phyloP scores from a whole-genome alignment of 2,888 invertebrate genomes.

The Carabus problematicus region DNA sequence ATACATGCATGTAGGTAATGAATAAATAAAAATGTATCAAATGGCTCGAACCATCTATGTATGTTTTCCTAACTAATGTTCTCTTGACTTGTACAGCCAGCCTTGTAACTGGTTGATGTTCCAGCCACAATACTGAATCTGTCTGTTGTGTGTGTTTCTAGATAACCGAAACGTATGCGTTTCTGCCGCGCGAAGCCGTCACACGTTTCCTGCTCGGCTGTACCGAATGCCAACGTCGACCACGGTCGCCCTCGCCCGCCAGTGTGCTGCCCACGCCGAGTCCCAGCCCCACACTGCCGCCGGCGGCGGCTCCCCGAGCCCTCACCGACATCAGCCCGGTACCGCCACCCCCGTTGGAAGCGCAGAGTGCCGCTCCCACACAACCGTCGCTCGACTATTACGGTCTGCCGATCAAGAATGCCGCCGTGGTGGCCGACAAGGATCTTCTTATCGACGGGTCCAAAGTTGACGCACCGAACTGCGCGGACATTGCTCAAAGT shows the following conservation, averaged over 20 bases:
- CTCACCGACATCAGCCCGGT: constrained; percentile 47
- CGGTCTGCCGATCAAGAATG: constrained; percentile 25
- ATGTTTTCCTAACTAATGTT: no score
- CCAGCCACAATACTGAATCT: neutral
- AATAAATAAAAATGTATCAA: no score
- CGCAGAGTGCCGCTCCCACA: constrained; percentile 18
- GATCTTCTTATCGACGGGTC: constrained; percentile 48
- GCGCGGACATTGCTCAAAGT: constrained; percentile 49
- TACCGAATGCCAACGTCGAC: constrained; percentile 87
- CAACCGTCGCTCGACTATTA: constrained; percentile 42
- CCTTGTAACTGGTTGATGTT: neutral
- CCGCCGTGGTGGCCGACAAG: constrained; percentile 46
- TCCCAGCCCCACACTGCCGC: constrained; percentile 55
- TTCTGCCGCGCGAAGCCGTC: constrained; percentile 94
- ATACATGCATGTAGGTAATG: no score
- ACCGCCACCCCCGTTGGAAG: constrained; percentile 22
- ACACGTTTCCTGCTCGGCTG: constrained; percentile 95
- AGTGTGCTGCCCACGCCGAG: constrained; percentile 59
- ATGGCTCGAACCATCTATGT: no score
- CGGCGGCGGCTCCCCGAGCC: constrained; percentile 49
- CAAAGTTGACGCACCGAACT: constrained; percentile 50
- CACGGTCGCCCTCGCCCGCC: constrained; percentile 70
- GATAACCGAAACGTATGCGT: constrained; percentile 97
- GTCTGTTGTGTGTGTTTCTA: constrained; percentile 61
- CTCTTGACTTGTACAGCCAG: neutral